Conservation (phyloP, 2,113 vertebrate genomes). For the Chaenogobius annularis region DNA sequence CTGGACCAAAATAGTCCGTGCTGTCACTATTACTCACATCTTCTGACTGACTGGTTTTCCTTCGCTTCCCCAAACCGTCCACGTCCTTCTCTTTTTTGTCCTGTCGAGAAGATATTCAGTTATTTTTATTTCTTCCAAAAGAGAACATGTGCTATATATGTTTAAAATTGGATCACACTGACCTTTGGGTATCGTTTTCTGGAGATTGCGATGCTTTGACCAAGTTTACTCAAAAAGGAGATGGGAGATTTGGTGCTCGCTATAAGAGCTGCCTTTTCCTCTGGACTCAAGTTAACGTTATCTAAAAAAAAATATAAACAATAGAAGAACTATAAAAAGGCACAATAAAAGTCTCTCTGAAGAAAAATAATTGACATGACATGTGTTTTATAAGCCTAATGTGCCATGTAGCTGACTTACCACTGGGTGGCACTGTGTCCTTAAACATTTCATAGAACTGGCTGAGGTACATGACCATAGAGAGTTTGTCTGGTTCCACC, state of each 20-base stretch:
- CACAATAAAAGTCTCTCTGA: too few relatives aligned
- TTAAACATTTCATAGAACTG: conserved; percentile 99
- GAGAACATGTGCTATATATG: neutral
- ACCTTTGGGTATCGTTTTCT: conserved; percentile 94
- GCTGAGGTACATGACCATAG: conserved; percentile 99
- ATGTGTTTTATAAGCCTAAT: neutral
- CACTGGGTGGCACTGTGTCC: conserved; percentile 88
- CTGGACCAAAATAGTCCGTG: conserved; percentile 5
- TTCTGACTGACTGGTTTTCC: conserved; percentile 94
- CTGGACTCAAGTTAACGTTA: conserved; percentile 86
- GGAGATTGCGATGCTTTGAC: conserved; percentile 95
- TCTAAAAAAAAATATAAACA: conserved; percentile 69
- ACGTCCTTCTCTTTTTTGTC: conserved; percentile 96
- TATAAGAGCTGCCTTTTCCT: conserved; percentile 89
- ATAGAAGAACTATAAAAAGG: too few relatives aligned
- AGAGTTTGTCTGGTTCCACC: conserved; percentile 94
- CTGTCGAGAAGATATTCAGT: conserved; percentile 66
- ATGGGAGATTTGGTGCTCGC: conserved; percentile 94
- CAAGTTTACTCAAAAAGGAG: conserved; percentile 95
- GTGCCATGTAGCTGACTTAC: conserved; percentile 63
- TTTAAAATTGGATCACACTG: neutral
- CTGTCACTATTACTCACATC: conserved; percentile 81
- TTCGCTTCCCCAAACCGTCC: conserved; percentile 89
- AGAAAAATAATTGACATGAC: too few relatives aligned
- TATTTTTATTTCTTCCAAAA: conserved; percentile 21